Base-by-base conservation (phyloP, 2,888 invertebrate genomes). In the Gonocerus acuteangulatus region DNA sequence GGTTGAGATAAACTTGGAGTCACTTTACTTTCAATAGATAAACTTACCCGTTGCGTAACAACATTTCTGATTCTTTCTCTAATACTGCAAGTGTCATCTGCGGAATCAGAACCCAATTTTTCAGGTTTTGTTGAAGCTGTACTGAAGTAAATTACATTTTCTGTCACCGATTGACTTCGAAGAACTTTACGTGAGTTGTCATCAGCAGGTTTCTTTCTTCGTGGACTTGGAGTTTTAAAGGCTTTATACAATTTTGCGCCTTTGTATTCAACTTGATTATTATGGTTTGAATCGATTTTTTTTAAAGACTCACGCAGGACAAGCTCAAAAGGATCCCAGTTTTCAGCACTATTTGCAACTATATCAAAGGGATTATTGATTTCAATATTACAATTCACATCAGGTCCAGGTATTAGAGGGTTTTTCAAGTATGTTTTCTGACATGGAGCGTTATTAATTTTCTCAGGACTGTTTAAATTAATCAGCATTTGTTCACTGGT, bases 271-370 rank as follows among this genome's bases (percentile, higher is more conserved):
- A n/a, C 15, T 21, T 21, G 11, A 15, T 36, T 18, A 9, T 54
- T 9, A 54, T 42, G 16, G 21, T 4, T 42, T 42, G 7, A 3
- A 18, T 23, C 39, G 22, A n/a, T 22, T 36, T 42, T 13, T 39
- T 36, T 39, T 39, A 57, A 47, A 2, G 57, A 57, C 18, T 57
- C 44, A 19, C 27, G 44, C 18, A 57, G 45, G 9, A 57, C 57
- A 9, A 57, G 32, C 32, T 57, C 57, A 57, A 57, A 57, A 27
- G 57, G 57, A 18, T 57, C 57, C 57, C 57, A 57, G 19, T 57
- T 57, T 57, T 57, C 57, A 4, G 57, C 57, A 57, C 47, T 45
- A 7, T 32, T 42, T 2, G 57, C 57, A 15, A 47, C 57, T 13
- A 47, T 23, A 13, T 57, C 57, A 47, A 57, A 57, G 27, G 57